Evolutionary conservation across 2,888 invertebrate species (phyloP).

Genomic region (Dioctria linearis): DNA sequence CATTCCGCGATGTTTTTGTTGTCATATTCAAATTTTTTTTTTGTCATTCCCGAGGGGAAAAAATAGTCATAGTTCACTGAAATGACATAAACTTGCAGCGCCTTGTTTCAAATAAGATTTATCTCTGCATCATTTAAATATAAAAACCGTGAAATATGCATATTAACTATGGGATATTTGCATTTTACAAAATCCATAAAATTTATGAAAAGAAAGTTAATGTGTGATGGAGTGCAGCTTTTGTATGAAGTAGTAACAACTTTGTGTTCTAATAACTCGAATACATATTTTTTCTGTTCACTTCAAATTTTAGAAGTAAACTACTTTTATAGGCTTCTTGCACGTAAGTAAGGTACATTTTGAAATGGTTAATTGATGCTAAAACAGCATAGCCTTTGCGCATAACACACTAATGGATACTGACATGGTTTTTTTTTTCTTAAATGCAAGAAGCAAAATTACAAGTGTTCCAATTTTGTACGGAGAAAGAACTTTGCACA

Average conservation of each 20-base stretch:
- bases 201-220: neutral
- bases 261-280: neutral
- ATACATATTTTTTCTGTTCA: conserved; percentile 5
- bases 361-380: conserved; percentile 39
- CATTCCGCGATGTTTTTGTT: neutral
- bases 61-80: too few relatives aligned
- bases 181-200: neutral
- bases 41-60: too few relatives aligned
- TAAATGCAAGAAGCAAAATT: conserved; percentile 20
- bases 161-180: neutral
- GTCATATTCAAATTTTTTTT: too few relatives aligned
- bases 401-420: neutral
- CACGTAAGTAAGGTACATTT: neutral
- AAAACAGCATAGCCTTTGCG: neutral
- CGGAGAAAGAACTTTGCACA: conserved; percentile 12
- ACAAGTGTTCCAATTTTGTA: conserved; percentile 31
- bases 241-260: neutral
- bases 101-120: neutral
- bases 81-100: too few relatives aligned
- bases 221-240: neutral
- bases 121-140: neutral
- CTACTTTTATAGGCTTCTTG: neutral
- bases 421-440: conserved; percentile 1
- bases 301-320: conserved; percentile 13
- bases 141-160: neutral